A percentile compares a stretch with the other conserved stretches of the same genome.
Evolutionary conservation across 2,113 vertebrate species (phyloP).

Genomic region (Cyphomyrus plagiostoma): DNA sequence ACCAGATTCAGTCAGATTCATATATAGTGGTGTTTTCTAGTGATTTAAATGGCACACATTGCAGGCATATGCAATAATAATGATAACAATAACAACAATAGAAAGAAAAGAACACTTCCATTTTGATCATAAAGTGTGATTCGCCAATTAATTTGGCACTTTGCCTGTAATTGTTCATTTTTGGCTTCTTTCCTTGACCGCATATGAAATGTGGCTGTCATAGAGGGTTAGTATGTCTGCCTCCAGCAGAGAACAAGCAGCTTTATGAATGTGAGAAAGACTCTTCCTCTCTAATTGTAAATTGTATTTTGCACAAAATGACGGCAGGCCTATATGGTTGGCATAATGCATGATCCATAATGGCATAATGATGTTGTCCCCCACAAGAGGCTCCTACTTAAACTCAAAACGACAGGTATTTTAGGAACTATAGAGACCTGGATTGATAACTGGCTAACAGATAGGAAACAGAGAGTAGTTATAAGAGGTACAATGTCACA

Average conservation of each 20-base stretch:
- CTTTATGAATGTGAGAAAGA: not conserved
- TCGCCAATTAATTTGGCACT: conserved; percentile 29
- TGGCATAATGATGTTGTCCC: no score
- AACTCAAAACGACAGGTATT: no score
- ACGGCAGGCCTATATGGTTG: not conserved
- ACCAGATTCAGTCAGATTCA: no score
- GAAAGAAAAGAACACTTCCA: conserved; percentile 43
- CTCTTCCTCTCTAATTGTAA: not conserved
- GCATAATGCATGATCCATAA: not conserved
- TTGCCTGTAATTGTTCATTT: not conserved
- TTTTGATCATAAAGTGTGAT: conserved; percentile 45
- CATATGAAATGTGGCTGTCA: not conserved
- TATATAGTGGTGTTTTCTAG: not conserved
- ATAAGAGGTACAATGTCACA: no score
- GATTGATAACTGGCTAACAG: no score
- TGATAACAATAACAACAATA: conserved; percentile 35
- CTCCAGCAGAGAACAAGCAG: not conserved
- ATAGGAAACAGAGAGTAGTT: no score
- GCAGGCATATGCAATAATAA: conserved; percentile 7
- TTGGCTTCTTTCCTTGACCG: not conserved
- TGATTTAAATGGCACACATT: no score
- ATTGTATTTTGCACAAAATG: not conserved
- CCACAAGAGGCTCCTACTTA: no score
- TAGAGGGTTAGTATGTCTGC: not conserved
- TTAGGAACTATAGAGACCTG: no score